A percentile compares a stretch with the other conserved stretches of the same genome.
Evolutionary conservation across 2,888 invertebrate genomes (phyloP).

Genomic region (Plagodis pulveraria): DNA sequence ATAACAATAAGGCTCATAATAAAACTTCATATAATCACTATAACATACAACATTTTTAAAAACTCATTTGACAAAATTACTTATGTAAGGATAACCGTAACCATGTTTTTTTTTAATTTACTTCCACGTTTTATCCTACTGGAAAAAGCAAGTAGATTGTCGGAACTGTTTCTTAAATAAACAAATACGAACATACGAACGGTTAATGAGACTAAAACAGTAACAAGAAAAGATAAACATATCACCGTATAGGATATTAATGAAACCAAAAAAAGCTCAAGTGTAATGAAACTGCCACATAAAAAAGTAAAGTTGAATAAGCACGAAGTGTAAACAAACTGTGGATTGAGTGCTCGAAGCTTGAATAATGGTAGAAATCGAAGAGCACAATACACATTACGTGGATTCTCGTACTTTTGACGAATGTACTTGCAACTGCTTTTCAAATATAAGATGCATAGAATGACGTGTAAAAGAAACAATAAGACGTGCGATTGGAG

Average conservation of each 20-base stretch:
- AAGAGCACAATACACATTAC: not conserved
- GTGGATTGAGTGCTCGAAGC: conserved; percentile 30
- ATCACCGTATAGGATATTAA: conserved; percentile 23
- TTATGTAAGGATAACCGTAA: too few species aligned
- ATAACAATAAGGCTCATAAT: too few species aligned
- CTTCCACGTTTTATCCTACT: too few species aligned
- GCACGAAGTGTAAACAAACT: conserved; percentile 41
- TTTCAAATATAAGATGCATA: not conserved
- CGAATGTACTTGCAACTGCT: not conserved
- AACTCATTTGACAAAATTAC: too few species aligned
- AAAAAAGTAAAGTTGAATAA: conserved; percentile 39
- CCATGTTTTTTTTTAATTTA: too few species aligned
- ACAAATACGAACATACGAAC: conserved; percentile 17
- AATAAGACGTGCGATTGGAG: too few species aligned
- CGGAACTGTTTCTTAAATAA: not conserved
- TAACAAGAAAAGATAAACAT: conserved; percentile 28
- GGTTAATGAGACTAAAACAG: conserved; percentile 28
- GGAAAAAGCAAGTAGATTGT: too few species aligned
- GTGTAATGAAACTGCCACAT: conserved; percentile 50
- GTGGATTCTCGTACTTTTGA: conserved; percentile 4
- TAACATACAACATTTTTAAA: too few species aligned
- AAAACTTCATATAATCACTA: too few species aligned
- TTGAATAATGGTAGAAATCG: conserved; percentile 14
- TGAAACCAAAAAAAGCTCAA: conserved; percentile 32
- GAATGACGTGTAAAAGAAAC: too few species aligned